phyloP scores from a whole-genome alignment of 2,113 vertebrate species.

The Phalacrocorax aristotelis region DNA sequence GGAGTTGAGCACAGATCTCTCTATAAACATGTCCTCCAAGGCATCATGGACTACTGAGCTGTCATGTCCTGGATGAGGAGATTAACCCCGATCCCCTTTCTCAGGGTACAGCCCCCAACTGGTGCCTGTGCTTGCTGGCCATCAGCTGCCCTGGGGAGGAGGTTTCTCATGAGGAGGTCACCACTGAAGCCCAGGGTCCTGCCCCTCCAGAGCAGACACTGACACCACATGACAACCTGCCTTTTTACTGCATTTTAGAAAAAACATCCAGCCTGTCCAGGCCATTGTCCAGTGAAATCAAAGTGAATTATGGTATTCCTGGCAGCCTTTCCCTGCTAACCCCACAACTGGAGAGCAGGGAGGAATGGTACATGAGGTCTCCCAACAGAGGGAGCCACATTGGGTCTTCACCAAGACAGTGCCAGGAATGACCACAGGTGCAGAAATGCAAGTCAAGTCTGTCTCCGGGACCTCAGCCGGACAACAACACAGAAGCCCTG shows the following conservation, averaged over 20 bases:
- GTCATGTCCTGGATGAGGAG: not conserved
- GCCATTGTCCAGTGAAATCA: not conserved
- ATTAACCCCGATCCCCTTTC: rapidly evolving
- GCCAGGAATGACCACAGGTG: rapidly evolving
- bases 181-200: not conserved
- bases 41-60: not conserved
- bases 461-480: not conserved
- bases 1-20: not conserved
- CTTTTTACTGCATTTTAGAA: not conserved
- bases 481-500: not conserved
- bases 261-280: rapidly evolving
- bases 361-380: not conserved
- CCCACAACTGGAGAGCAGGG: rapidly evolving
- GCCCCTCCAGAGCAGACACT: not conserved
- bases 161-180: not conserved
- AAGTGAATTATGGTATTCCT: not conserved
- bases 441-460: not conserved
- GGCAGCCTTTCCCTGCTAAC: rapidly evolving
- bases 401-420: not conserved
- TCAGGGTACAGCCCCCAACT: not conserved
- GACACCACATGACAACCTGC: not conserved
- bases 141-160: not conserved
- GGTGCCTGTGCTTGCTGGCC: rapidly evolving
- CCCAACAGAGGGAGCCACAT: not conserved
- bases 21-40: not conserved